Evolutionary conservation across 2,113 vertebrate species (phyloP), one percentile per base, ranked within the genome.

Genomic region (Anoplopoma fimbria): DNA sequence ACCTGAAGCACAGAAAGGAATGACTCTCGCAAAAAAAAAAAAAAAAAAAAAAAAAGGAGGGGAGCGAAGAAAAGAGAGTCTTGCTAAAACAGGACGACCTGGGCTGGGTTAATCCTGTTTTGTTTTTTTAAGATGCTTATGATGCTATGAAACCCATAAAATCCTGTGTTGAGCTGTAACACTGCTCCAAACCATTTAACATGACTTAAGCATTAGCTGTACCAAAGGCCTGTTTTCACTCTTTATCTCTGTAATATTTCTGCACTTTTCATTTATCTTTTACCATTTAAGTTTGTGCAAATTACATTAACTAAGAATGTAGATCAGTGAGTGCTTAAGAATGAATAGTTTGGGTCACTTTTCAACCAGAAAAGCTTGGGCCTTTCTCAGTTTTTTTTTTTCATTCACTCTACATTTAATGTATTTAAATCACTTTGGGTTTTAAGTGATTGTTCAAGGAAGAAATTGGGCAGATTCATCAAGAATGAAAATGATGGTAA

Each of bases 1-100:
- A 83, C 85, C 81, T 80, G 34, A 4, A 40, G 83, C 67, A 67
- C 64, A 85, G 33, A 80, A n/a, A 68, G 58, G 83, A 84, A 72
- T 34, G 45, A 82, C 62, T 68, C 58, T 42, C 12, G 19, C 19
- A 45, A 45, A 15, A 45, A 25, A 38, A 75, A 47, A 29, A 40
- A 10, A 23, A 45, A 45, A 15, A 45, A 25, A 38, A 75, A 47
- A 29, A 40, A 10, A 23, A 9, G 75, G 23, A 42, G 45, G 21
- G 8, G 29, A 21, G 33, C 23, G 10, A 60, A 61, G 31, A 69
- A 70, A 69, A 36, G 34, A 61, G n/a, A 69, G 55, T 84, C 80
- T 36, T 87, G 83, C 64, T 90, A 42, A 31, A 84, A 71, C 74
- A 86, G 73, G 51, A 81, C 27, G 23, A 49, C 47, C 42, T 13